A percentile compares a stretch with the other conserved stretches of the same genome.
These are phyloP conservation scores for Panagrolaimus sp. DNA, from an alignment of 1,140 invertebrate species.

Conservation along the genomic window DNA sequence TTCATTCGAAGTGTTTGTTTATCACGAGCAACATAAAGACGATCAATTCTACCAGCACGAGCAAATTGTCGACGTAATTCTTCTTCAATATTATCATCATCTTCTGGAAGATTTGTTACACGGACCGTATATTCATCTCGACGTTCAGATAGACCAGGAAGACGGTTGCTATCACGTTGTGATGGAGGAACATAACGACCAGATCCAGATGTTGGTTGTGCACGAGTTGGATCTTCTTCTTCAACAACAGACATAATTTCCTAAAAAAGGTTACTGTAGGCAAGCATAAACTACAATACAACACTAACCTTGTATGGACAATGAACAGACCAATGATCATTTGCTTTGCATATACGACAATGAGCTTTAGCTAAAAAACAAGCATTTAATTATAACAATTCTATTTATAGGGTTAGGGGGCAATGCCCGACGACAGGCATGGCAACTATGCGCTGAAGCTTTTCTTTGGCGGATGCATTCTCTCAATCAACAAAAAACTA, in stretches of 20 bases:
- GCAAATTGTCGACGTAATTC: slow-evolving; percentile 93
- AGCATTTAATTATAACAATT: slow-evolving; percentile 18
- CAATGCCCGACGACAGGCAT: too few relatives aligned
- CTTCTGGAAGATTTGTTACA: slow-evolving; percentile 94
- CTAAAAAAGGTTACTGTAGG: slow-evolving; percentile 15
- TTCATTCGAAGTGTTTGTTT: slow-evolving; percentile 64
- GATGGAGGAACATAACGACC: slow-evolving; percentile 31
- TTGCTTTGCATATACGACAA: slow-evolving; percentile 55
- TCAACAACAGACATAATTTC: slow-evolving; percentile 13
- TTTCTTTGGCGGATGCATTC: too few relatives aligned
- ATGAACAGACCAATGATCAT: slow-evolving; percentile 55
- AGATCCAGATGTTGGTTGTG: slow-evolving; percentile 22
- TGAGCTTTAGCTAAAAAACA: slow-evolving; percentile 33
- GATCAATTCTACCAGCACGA: slow-evolving; percentile 77
- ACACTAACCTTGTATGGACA: slow-evolving; percentile 53
- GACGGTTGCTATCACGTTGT: slow-evolving; percentile 32
- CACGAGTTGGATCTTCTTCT: slow-evolving; percentile 31
- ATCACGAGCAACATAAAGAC: slow-evolving; percentile 82
- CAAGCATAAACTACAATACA: neutral
- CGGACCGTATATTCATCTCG: slow-evolving; percentile 78
- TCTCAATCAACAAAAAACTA: neutral
- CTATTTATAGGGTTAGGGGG: too few relatives aligned
- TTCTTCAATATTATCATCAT: slow-evolving; percentile 70
- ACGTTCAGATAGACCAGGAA: slow-evolving; percentile 25
- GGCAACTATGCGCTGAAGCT: too few relatives aligned